phyloP scores from a whole-genome alignment of 2,113 vertebrate species.

The Coregonus clupeaformis region DNA sequence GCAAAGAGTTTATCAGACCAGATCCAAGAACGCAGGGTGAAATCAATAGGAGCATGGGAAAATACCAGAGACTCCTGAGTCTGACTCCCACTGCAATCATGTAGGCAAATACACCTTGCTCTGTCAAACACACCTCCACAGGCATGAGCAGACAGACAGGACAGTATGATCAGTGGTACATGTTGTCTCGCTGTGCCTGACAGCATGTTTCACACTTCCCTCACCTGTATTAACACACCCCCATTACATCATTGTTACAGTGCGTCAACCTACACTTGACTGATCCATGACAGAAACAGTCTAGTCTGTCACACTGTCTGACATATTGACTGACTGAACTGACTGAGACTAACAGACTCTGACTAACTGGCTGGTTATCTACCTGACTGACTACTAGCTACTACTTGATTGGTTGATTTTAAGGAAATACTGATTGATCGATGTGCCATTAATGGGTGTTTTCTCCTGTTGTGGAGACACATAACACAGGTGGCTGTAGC shows the following conservation, averaged over 20 bases:
- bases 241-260: constrained; percentile 29
- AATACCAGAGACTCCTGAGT: constrained; percentile 19
- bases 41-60: background rate
- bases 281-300: constrained; percentile 11
- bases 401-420: background rate
- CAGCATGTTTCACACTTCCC: constrained; percentile 33
- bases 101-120: no score
- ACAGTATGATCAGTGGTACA: background rate
- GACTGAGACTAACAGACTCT: background rate
- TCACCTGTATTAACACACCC: background rate
- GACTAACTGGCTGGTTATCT: background rate
- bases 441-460: background rate
- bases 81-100: background rate
- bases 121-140: background rate
- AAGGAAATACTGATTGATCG: background rate
- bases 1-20: background rate
- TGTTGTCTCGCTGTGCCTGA: constrained; percentile 6
- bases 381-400: background rate
- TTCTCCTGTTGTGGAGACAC: no score
- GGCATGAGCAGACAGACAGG: constrained; percentile 3
- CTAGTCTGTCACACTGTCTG: constrained; percentile 1
- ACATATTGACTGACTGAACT: constrained; percentile 4
- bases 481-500: background rate
- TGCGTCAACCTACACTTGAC: constrained; percentile 20
- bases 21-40: background rate